These are phyloP conservation scores for Hybos culiciformis DNA, from an alignment of 2,888 invertebrate genomes.

Conservation along the genomic window DNA sequence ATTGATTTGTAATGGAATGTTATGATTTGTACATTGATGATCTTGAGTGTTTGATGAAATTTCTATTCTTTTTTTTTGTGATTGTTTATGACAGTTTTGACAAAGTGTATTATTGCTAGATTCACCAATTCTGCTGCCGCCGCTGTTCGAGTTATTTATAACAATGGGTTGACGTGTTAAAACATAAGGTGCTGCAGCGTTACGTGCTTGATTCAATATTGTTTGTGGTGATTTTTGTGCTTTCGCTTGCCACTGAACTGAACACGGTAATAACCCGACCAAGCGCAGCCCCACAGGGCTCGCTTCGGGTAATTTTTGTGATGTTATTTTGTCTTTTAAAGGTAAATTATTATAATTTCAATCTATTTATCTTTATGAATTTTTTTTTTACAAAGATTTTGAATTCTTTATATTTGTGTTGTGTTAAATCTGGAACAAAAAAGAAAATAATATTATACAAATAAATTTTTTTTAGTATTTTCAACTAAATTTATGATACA, in stretches of 20 bases:
- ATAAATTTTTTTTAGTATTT: too few species aligned
- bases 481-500: too few species aligned
- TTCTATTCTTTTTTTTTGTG: slow-evolving; percentile 4
- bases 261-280: slow-evolving; percentile 31
- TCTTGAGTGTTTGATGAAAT: background rate
- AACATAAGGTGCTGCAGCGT: slow-evolving; percentile 24
- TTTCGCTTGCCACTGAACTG: slow-evolving; percentile 23
- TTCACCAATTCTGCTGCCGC: slow-evolving; percentile 8
- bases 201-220: slow-evolving; percentile 17
- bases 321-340: slow-evolving; percentile 23
- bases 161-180: slow-evolving; percentile 2
- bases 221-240: slow-evolving; percentile 21
- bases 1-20: background rate
- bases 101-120: slow-evolving; percentile 13
- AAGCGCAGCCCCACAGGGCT: slow-evolving; percentile 29
- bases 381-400: background rate
- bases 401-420: background rate
- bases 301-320: slow-evolving; percentile 23
- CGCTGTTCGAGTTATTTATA: background rate
- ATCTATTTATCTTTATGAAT: too few species aligned
- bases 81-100: slow-evolving; percentile 13
- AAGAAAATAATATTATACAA: background rate
- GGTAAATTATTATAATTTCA: background rate
- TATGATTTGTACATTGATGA: background rate
- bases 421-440: background rate